Evolutionary conservation across 2,888 invertebrate genomes (phyloP), one percentile per base, ranked within the genome.

Genomic region (Papilio demoleus): DNA sequence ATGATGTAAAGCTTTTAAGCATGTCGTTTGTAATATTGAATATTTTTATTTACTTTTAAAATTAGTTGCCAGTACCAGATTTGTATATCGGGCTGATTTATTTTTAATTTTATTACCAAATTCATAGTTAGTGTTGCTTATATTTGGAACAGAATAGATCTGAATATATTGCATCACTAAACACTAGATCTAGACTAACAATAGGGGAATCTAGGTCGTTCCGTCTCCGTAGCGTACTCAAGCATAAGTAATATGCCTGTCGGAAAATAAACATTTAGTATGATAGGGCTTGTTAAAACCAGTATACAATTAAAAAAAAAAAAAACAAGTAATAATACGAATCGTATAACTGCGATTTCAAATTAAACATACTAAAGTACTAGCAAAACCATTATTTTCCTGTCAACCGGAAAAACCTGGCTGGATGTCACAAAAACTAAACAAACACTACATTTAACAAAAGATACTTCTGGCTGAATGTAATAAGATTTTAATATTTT

Each of bases 151-250:
- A 50, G 27, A 64, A 50, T n/a, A 50, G 38, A 53, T 53, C 22
- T 36, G 50, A 47, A 64, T 50, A 17, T 50, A 64, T 65, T 40
- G 56, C 40, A 65, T 31, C 31, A 56, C 65, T 40, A 31, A 47
- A 65, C 42, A 27, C 56, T 34, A 50, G 40, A 65, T 65, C 27
- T 56, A 40, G 45, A 53, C 53, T 53, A 53, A 53, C 53, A 53
- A 27, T 53, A 27, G 53, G 27, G n/a, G 53, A 3, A 53, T 53
- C 27, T 53, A 53, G 53, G 53, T 65, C 65, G 58, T 62, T 14
- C 38, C 22, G 47, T 65, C 65, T 53, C 53, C 53, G 53, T 14
- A 24, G 27, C 8, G 14, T 27, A n/a, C n/a, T 14, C 53, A 6
- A 53, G 53, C n/a, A 27, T n/a, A 53, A 53, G 53, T 53, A 53